phyloP scores from a whole-genome alignment of 1,140 invertebrate genomes.

The Halictus rubicundus region DNA sequence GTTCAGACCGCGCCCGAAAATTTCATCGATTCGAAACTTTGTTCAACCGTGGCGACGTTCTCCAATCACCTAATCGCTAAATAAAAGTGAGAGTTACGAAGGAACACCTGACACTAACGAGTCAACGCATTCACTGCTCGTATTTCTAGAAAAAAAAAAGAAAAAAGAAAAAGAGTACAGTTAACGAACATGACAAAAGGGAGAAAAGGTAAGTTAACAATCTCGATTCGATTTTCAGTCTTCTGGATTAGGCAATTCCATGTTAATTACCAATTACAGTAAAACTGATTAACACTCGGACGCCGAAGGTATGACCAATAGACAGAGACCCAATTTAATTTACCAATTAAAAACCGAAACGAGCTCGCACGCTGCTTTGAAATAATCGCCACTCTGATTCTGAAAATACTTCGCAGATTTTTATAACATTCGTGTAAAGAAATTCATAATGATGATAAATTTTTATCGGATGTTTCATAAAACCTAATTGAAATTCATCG shows the following conservation, averaged over 20 bases:
- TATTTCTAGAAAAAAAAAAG: too few relatives aligned
- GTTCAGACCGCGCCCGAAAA: too few relatives aligned
- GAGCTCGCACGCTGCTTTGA: too few relatives aligned
- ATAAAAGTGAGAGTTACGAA: not conserved
- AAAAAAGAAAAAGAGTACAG: not conserved
- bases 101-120: not conserved
- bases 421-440: too few relatives aligned
- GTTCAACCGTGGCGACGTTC: not conserved
- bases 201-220: not conserved
- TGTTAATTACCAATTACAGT: not conserved
- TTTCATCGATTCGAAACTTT: not conserved
- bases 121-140: constrained; percentile 15
- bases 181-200: not conserved
- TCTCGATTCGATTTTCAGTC: not conserved
- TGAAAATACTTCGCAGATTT: too few relatives aligned
- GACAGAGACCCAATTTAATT: too few relatives aligned
- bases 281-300: not conserved
- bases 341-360: too few relatives aligned
- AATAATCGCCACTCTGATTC: too few relatives aligned
- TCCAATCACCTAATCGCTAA: constrained; percentile 6
- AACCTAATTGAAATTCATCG: too few relatives aligned
- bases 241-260: too few relatives aligned
- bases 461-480: too few relatives aligned
- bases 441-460: too few relatives aligned
- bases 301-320: not conserved